Evolutionary conservation across 2,888 invertebrate genomes (phyloP).

Genomic region (Chrysina gloriosa): DNA sequence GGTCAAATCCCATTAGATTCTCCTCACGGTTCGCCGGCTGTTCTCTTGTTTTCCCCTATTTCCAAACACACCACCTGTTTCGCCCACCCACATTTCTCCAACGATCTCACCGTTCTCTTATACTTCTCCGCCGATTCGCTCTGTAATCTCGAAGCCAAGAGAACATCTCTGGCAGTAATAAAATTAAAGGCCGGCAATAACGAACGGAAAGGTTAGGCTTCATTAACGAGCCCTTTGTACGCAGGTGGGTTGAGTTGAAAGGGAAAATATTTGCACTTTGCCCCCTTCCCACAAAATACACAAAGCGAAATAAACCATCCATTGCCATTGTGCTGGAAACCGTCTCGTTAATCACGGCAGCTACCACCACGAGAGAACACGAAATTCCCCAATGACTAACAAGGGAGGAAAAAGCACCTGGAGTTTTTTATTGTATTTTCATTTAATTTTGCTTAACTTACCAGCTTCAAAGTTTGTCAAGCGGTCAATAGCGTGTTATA

Average conservation of each 20-base stretch:
- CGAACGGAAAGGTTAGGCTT: slow-evolving; percentile 34
- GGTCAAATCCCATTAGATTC: slow-evolving; percentile 16
- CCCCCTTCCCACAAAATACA: slow-evolving; percentile 22
- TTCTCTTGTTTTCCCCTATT: slow-evolving; percentile 12
- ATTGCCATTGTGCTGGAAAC: slow-evolving; percentile 30
- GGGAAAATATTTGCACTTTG: slow-evolving; percentile 33
- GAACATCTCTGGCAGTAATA: slow-evolving; percentile 32
- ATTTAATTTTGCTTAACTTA: slow-evolving; percentile 13
- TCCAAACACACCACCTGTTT: slow-evolving; percentile 22
- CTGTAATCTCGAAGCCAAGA: slow-evolving; percentile 29
- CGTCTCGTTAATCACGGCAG: slow-evolving; percentile 39
- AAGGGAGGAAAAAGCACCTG: slow-evolving; percentile 1
- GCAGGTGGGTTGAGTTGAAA: slow-evolving; percentile 34
- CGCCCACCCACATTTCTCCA: slow-evolving; percentile 7
- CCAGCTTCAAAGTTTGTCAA: neutral
- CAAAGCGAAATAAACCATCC: slow-evolving; percentile 29
- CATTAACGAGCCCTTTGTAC: slow-evolving; percentile 34
- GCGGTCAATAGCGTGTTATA: neutral
- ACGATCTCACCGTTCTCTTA: slow-evolving; percentile 9
- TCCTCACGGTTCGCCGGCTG: neutral
- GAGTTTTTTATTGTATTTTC: slow-evolving; percentile 16
- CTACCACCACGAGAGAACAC: slow-evolving; percentile 7
- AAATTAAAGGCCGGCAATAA: slow-evolving; percentile 30
- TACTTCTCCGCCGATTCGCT: slow-evolving; percentile 9
- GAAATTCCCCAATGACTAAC: slow-evolving; percentile 13